phyloP scores from a whole-genome alignment of 2,888 invertebrate genomes.

The Lasioglossum vierecki region DNA sequence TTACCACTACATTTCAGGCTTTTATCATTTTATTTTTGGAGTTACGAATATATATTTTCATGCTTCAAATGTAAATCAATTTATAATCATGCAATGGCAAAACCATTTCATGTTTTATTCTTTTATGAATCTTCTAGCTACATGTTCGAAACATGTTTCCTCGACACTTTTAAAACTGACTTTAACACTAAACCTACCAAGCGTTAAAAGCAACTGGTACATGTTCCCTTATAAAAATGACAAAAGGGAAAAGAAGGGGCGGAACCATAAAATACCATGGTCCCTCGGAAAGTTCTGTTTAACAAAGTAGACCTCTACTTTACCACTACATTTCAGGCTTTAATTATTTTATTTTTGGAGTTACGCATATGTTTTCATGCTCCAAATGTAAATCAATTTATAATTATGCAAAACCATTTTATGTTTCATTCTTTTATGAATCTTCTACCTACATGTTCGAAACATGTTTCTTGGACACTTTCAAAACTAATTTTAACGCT shows the following conservation, averaged over 20 bases:
- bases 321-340: not conserved
- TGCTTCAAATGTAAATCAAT: not conserved
- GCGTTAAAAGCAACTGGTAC: too few relatives aligned
- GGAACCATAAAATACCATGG: not conserved
- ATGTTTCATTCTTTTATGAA: too few relatives aligned
- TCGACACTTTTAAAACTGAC: too few relatives aligned
- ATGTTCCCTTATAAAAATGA: too few relatives aligned
- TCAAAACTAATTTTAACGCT: too few relatives aligned
- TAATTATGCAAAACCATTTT: not conserved
- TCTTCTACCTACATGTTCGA: too few relatives aligned
- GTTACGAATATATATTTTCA: not conserved
- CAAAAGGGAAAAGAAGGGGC: not conserved
- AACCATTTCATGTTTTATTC: not conserved
- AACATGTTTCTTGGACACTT: too few relatives aligned
- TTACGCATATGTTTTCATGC: not conserved
- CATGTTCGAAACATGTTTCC: too few relatives aligned
- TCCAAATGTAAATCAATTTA: not conserved
- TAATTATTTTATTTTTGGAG: not conserved
- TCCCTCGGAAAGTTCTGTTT: not conserved
- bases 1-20: not conserved
- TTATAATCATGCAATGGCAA: not conserved
- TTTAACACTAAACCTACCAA: too few relatives aligned
- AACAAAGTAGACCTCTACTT: not conserved
- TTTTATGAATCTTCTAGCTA: too few relatives aligned
- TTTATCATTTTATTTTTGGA: not conserved